Conservation (phyloP, 2,113 vertebrate species). For the Megaceryle maxima region DNA sequence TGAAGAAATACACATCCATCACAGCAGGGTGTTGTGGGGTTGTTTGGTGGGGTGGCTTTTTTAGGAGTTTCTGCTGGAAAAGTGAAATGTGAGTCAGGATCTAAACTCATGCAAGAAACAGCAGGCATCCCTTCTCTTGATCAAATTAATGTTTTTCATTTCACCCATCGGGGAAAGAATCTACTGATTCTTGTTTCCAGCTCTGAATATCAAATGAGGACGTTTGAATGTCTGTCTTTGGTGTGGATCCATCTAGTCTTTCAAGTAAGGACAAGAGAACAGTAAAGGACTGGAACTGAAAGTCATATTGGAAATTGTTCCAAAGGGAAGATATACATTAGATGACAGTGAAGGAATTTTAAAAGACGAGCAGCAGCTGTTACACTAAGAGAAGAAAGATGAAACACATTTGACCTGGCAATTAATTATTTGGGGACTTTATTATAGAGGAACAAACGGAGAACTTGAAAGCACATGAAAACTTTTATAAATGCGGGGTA, state of each 20-base stretch:
- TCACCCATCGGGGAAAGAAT: neutral
- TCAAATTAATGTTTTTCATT: neutral
- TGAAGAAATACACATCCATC: neutral
- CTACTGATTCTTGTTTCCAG: neutral
- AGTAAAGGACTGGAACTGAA: neutral
- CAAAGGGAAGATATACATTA: neutral
- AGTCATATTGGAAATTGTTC: neutral
- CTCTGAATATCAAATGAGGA: neutral
- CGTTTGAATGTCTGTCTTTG: neutral
- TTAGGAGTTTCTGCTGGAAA: neutral
- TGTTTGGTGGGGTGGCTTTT: neutral
- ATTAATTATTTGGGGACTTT: neutral
- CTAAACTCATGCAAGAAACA: neutral
- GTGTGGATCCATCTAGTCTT: neutral
- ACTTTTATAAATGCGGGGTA: neutral
- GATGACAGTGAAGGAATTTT: slow-evolving; percentile 26
- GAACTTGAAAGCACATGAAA: neutral
- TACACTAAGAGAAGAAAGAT: neutral
- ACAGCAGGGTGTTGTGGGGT: neutral
- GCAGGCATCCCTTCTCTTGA: neutral
- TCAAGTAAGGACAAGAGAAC: neutral
- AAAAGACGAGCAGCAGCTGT: slow-evolving; percentile 25
- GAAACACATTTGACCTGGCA: neutral
- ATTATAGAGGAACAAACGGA: slow-evolving; percentile 22
- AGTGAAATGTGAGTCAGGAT: neutral